phyloP scores from a whole-genome alignment of 2,888 invertebrate species.

The Rosalia funebris region DNA sequence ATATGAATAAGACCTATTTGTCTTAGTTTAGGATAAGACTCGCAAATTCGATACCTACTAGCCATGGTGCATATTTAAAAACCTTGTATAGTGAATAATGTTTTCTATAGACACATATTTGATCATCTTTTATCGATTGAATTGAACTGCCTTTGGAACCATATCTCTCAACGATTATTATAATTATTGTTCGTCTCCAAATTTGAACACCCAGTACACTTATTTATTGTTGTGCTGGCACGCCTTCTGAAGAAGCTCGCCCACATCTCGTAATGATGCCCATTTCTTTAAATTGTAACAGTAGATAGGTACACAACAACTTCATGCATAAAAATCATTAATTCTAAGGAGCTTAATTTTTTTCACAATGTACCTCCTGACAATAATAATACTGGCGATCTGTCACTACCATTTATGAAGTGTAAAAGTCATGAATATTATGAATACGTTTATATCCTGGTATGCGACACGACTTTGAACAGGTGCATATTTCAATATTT shows the following conservation, averaged over 20 bases:
- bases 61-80: no score
- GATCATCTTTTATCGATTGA: no score
- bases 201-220: background rate
- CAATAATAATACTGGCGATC: slow-evolving; percentile 26
- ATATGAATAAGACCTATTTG: no score
- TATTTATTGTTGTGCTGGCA: background rate
- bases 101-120: no score
- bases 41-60: no score
- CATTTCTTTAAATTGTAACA: slow-evolving; percentile 32
- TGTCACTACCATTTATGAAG: slow-evolving; percentile 25
- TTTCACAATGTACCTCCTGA: slow-evolving; percentile 24
- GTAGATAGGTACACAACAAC: slow-evolving; percentile 18
- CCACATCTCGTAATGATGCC: slow-evolving; percentile 1
- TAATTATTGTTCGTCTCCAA: no score
- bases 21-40: no score
- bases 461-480: slow-evolving; percentile 19
- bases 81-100: no score
- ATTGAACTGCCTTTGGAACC: no score
- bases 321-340: slow-evolving; percentile 24
- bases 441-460: slow-evolving; percentile 22
- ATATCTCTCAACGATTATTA: no score
- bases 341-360: slow-evolving; percentile 25
- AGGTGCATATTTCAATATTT: slow-evolving; percentile 31
- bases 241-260: slow-evolving; percentile 7
- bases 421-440: slow-evolving; percentile 20